phyloP scores from a whole-genome alignment of 1,140 invertebrate species.

The Ostrea denselamellosa region DNA sequence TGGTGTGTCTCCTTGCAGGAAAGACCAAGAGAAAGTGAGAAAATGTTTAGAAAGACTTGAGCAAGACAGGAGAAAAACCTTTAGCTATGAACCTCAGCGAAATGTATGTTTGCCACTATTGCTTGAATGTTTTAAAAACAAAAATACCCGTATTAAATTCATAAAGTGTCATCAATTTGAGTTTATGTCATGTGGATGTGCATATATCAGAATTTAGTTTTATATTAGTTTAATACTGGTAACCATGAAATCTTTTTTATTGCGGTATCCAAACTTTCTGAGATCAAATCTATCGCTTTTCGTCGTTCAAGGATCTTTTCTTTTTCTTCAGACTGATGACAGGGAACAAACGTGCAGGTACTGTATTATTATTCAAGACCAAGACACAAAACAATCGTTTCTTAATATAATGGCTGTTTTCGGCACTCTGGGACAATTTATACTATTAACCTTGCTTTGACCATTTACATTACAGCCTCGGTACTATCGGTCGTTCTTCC shows the following conservation, averaged over 20 bases:
- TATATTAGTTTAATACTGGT: too few species aligned
- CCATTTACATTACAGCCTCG: background rate
- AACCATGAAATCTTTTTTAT: too few species aligned
- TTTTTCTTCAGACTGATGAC: background rate
- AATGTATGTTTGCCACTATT: background rate
- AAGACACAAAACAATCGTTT: too few species aligned
- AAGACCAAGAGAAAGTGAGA: conserved; percentile 16
- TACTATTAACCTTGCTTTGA: background rate
- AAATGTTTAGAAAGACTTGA: conserved; percentile 7
- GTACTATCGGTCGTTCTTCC: background rate
- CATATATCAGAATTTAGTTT: too few species aligned
- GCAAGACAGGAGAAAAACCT: background rate
- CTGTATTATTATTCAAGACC: background rate
- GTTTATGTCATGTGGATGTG: too few species aligned
- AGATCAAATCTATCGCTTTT: too few species aligned
- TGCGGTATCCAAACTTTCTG: too few species aligned
- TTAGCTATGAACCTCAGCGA: background rate
- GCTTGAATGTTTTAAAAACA: too few species aligned
- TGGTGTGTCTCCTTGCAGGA: background rate
- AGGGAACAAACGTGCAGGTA: background rate
- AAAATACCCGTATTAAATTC: too few species aligned
- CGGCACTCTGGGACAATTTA: background rate
- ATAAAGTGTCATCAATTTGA: too few species aligned
- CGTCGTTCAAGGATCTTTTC: background rate
- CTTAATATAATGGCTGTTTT: too few species aligned